A percentile compares a stretch with the other conserved stretches of the same genome.
Conservation (phyloP, 1,140 invertebrate genomes). For the Geopemphigus sp. region DNA sequence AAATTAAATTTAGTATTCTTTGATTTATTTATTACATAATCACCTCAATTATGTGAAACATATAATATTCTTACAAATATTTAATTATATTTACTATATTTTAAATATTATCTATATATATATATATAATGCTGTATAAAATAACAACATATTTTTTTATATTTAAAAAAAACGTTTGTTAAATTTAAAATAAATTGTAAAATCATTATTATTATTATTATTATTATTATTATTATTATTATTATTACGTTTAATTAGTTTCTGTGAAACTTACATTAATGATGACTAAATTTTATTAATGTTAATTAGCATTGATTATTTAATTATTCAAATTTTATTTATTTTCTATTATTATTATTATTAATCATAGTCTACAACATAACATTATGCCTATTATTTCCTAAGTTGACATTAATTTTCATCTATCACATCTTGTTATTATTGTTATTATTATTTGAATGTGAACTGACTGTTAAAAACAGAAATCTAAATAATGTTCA, state of each 20-base stretch:
- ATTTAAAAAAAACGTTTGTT: neutral
- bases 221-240: no score
- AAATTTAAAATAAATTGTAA: neutral
- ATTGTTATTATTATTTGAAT: constrained; percentile 14
- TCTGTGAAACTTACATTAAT: neutral
- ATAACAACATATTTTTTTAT: neutral
- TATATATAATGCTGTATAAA: neutral
- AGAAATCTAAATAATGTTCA: neutral
- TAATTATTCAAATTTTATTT: constrained; percentile 37
- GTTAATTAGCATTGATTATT: constrained; percentile 7
- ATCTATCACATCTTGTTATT: constrained; percentile 13
- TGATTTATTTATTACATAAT: neutral
- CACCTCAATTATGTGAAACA: neutral
- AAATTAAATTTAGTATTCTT: neutral
- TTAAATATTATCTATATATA: no score
- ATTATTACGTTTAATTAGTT: neutral
- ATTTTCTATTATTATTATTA: neutral
- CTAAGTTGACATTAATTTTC: constrained; percentile 3
- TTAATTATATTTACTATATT: neutral
- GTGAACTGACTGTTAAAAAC: neutral
- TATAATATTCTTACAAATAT: neutral
- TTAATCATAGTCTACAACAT: constrained; percentile 2
- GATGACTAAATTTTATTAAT: neutral
- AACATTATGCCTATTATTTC: constrained; percentile 11
- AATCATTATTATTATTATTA: no score